These are phyloP conservation scores for Alethe diademata DNA, from an alignment of 2,113 vertebrate species.

Conservation along the genomic window DNA sequence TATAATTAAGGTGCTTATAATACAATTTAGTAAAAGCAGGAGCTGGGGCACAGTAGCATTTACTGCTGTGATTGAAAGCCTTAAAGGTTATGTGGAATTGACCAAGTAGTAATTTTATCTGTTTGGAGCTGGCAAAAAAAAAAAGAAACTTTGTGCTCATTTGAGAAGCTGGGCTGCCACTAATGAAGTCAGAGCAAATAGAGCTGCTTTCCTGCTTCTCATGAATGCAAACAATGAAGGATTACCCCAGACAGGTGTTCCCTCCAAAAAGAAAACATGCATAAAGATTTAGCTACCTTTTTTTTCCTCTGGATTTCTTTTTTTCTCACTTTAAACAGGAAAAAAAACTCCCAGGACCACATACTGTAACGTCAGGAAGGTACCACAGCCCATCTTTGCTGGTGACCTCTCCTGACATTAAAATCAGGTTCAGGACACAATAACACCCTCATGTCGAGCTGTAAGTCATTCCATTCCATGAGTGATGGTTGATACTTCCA, in stretches of 20 bases:
- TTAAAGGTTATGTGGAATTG: slow-evolving; percentile 40
- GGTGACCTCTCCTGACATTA: background rate
- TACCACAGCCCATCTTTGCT: background rate
- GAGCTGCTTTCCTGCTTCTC: background rate
- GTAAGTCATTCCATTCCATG: background rate
- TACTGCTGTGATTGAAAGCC: slow-evolving; percentile 49
- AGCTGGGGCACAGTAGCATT: slow-evolving; percentile 23
- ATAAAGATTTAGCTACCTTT: background rate
- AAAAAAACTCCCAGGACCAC: background rate
- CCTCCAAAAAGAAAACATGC: background rate
- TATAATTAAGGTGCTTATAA: slow-evolving; percentile 63
- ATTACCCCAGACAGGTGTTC: background rate
- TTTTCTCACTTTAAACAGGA: background rate
- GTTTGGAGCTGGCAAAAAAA: slow-evolving; percentile 8
- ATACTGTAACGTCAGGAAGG: background rate
- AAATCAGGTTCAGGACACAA: background rate
- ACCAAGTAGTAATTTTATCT: slow-evolving; percentile 46
- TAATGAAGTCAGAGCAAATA: slow-evolving; percentile 30
- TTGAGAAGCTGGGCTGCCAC: background rate
- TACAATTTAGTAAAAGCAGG: slow-evolving; percentile 33
- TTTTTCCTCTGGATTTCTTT: background rate
- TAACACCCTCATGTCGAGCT: background rate
- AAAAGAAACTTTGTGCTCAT: background rate
- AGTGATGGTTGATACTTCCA: background rate
- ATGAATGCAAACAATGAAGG: background rate